A percentile compares a stretch with the other conserved stretches of the same genome.
These are phyloP conservation scores for Cremastobaeus sp. DNA, from an alignment of 2,888 invertebrate genomes.

Conservation along the genomic window DNA sequence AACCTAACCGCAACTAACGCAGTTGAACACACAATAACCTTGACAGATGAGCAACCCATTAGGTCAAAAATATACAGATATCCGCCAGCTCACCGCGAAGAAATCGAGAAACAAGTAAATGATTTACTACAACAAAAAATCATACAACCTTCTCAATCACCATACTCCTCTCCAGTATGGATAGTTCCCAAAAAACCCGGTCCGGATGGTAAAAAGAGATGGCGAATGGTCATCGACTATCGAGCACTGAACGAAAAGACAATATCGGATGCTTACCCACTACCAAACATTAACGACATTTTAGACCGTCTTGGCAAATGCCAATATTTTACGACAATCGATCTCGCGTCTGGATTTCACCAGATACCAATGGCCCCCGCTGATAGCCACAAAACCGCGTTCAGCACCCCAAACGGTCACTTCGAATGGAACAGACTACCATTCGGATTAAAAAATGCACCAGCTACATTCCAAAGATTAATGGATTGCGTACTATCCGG, in stretches of 20 bases:
- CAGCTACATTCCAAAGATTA: background rate
- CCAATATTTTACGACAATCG: conserved; percentile 50
- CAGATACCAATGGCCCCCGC: conserved; percentile 5
- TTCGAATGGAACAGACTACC: conserved; percentile 1
- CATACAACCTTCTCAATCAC: too few relatives aligned
- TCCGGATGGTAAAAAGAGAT: too few relatives aligned
- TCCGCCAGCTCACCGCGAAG: conserved; percentile 48
- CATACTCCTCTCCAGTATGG: too few relatives aligned
- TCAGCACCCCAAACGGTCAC: background rate
- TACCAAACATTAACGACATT: conserved; percentile 49
- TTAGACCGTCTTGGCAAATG: conserved; percentile 38
- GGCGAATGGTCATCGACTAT: too few relatives aligned
- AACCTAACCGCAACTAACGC: conserved; percentile 34
- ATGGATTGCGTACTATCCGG: background rate
- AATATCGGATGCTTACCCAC: conserved; percentile 35
- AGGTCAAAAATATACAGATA: conserved; percentile 50
- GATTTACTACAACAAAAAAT: too few relatives aligned
- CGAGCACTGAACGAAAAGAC: conserved; percentile 38
- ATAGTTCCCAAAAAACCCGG: too few relatives aligned
- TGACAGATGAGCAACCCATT: conserved; percentile 35
- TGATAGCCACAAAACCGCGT: conserved; percentile 14
- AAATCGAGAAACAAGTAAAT: conserved; percentile 36
- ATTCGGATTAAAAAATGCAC: too few relatives aligned
- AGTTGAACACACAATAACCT: conserved; percentile 43
- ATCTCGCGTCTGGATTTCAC: too few relatives aligned